Conservation (phyloP, 1,140 invertebrate species). For the Lerema accius region DNA sequence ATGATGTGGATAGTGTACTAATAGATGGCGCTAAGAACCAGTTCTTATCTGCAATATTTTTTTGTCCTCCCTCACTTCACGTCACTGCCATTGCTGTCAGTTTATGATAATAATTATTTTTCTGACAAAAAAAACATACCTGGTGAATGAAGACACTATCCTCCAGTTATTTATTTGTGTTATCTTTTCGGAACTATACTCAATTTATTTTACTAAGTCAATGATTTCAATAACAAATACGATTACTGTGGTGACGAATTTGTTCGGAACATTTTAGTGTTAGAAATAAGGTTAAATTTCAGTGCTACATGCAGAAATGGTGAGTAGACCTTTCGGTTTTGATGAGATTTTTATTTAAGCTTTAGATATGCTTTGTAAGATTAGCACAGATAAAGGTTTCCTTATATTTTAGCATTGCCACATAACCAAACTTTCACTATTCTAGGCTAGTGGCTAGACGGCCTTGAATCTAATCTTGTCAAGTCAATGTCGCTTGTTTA, state of each 20-base stretch:
- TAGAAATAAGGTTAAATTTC: slow-evolving; percentile 53
- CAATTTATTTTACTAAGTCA: too few relatives aligned
- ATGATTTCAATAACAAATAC: too few relatives aligned
- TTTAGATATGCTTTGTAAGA: background rate
- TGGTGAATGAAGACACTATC: slow-evolving; percentile 8
- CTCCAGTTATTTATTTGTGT: slow-evolving; percentile 17
- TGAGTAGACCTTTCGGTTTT: slow-evolving; percentile 43
- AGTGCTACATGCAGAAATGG: slow-evolving; percentile 58
- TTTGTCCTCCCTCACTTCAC: slow-evolving; percentile 42
- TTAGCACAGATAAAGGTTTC: slow-evolving; percentile 7
- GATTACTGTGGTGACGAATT: slow-evolving; percentile 34
- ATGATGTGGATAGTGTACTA: slow-evolving; percentile 1
- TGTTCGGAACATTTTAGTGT: slow-evolving; percentile 43
- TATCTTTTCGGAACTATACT: slow-evolving; percentile 5
- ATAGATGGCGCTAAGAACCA: slow-evolving; percentile 39
- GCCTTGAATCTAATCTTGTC: slow-evolving; percentile 80
- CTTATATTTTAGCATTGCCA: slow-evolving; percentile 34
- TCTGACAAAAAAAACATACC: slow-evolving; percentile 42
- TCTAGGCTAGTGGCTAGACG: slow-evolving; percentile 58
- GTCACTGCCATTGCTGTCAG: slow-evolving; percentile 49
- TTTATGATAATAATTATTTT: slow-evolving; percentile 50
- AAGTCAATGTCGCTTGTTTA: slow-evolving; percentile 76
- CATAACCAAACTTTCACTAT: slow-evolving; percentile 76
- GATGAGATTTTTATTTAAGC: background rate
- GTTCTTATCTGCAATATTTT: slow-evolving; percentile 28